Evolutionary conservation across 2,888 invertebrate species (phyloP).

Genomic region (Drosophila putrida): DNA sequence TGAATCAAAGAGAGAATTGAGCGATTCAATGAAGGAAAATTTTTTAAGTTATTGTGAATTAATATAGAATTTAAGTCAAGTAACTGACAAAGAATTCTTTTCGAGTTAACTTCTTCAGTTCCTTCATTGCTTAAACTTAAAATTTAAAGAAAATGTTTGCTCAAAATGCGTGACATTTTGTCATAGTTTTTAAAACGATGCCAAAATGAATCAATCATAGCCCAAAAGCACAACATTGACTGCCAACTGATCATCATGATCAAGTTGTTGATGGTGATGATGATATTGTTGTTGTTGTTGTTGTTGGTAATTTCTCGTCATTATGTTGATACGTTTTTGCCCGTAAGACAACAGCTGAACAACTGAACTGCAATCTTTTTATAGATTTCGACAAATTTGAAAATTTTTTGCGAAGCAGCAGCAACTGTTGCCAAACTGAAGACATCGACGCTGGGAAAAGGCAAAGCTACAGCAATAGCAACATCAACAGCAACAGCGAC

Average conservation of each 20-base stretch:
- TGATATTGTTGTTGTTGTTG: constrained; percentile 33
- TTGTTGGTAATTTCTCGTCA: constrained; percentile 63
- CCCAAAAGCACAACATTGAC: constrained; percentile 57
- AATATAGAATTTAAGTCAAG: no score
- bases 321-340: constrained; percentile 70
- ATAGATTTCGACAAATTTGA: constrained; percentile 80
- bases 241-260: constrained; percentile 48
- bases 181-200: constrained; percentile 39
- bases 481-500: constrained; percentile 31
- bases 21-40: no score
- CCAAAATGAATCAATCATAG: constrained; percentile 76
- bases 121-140: background rate
- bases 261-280: constrained; percentile 27
- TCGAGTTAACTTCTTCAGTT: background rate
- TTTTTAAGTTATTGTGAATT: no score
- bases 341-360: constrained; percentile 68
- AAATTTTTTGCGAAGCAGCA: constrained; percentile 73
- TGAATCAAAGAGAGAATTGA: background rate
- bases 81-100: background rate
- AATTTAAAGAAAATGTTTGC: constrained; percentile 35
- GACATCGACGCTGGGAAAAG: constrained; percentile 40
- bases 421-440: constrained; percentile 70
- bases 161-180: constrained; percentile 63
- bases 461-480: constrained; percentile 30
- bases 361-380: constrained; percentile 77